Base-by-base conservation (phyloP, 2,797 vertebrate species). In the Leptatherina wallacei region DNA sequence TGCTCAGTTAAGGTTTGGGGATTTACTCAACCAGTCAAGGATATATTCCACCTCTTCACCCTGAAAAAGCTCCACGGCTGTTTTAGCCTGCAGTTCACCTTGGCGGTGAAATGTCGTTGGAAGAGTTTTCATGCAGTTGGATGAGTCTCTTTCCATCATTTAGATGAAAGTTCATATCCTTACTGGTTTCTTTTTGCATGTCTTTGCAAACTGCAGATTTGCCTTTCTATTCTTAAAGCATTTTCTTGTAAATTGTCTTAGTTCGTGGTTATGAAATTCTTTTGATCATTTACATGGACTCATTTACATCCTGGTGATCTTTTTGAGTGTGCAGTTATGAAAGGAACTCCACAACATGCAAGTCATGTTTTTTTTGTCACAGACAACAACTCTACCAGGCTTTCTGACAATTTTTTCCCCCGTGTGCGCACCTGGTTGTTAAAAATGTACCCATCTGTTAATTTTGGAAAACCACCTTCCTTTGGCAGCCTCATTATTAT, bases 1-100 rank as follows among this genome's bases (percentile, higher is more conserved):
- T 47, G 44, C 2, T 33, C 60, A 35, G n/a, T 57, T 63, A 56
- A 64, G 4, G 38, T 64, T 20, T 64, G 11, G 54, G 42, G 54
- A 35, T 22, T 71, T 36, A 62, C 49, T 61, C 38, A 29, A 16
- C 9, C 4, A 3, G 55, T 58, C 42, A 10, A 64, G 30, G 22
- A 56, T 56, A 56, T 56, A n/a, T 64, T 56, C 62, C 52, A 65
- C 30, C 1, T 47, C 16, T 51, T 58, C 13, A 1, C 51, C 10
- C 61, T 51, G 54, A 51, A 38, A 24, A 32, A 47, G 42, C 20
- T 51, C 40, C 38, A 20, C 24, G 52, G 32, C 33, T 27, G 32
- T 0, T 38, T 49, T 10, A n/a, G 30, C 38, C 44, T 22, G 27
- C 62, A 35, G 60, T 56, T 71, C 32, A 33, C 42, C 20, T 20